A percentile compares a stretch with the other conserved stretches of the same genome.
Conservation (phyloP, 92 coral and sea anemone genomes). For the Diadumene lineata region DNA sequence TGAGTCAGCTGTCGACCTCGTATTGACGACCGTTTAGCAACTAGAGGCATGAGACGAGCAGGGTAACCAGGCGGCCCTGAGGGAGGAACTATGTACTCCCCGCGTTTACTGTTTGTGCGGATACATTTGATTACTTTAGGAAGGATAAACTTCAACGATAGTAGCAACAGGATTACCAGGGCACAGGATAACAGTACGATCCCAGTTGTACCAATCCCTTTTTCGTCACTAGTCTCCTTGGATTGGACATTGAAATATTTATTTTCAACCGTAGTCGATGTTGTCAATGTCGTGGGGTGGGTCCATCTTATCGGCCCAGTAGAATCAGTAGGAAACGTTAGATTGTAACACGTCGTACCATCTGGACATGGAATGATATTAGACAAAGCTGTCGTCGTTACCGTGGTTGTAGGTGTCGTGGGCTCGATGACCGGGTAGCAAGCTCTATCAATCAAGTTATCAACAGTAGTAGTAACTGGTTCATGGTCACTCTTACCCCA, state of each 20-base stretch:
- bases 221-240: background rate
- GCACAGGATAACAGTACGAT: constrained; percentile 66
- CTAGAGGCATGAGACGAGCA: constrained; percentile 70
- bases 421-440: constrained; percentile 52
- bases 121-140: constrained; percentile 69
- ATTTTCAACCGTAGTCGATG: background rate
- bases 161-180: constrained; percentile 50
- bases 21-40: constrained; percentile 46
- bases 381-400: constrained; percentile 3
- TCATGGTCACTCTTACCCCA: constrained; percentile 58
- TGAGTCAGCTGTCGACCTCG: constrained; percentile 44
- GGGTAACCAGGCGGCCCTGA: constrained; percentile 64
- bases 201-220: constrained; percentile 53
- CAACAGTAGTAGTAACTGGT: constrained; percentile 23
- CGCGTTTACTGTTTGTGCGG: constrained; percentile 83
- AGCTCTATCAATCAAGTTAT: constrained; percentile 19
- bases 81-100: constrained; percentile 85
- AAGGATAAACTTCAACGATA: constrained; percentile 58
- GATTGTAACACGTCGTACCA: constrained; percentile 5
- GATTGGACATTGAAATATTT: background rate
- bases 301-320: constrained; percentile 10
- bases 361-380: background rate
- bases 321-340: constrained; percentile 1
- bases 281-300: constrained; percentile 11
- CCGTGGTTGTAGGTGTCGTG: constrained; percentile 15